Percentiles rank a stretch among this genome's conserved stretches.
Conservation (phyloP, 2,113 vertebrate species). For the Chunga burmeisteri region DNA sequence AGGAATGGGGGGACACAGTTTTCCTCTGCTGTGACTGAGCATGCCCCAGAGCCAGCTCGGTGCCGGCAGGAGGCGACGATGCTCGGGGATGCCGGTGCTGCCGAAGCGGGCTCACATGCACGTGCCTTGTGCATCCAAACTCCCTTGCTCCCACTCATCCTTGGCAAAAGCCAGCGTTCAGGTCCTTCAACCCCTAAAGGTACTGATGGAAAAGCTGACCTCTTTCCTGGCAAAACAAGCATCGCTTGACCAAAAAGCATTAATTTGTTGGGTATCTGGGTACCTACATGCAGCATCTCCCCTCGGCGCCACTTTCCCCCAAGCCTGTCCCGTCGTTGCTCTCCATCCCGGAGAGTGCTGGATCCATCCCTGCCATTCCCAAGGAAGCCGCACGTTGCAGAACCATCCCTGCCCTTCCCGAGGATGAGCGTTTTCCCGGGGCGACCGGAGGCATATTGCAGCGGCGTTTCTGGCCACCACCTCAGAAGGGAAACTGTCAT, state of each 20-base stretch:
- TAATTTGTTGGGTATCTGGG: fast-evolving
- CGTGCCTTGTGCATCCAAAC: fast-evolving
- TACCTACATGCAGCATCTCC: not conserved
- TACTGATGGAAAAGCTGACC: fast-evolving
- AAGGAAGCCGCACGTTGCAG: not conserved
- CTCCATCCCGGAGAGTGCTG: not conserved
- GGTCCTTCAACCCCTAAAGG: too few relatives aligned
- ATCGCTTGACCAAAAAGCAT: fast-evolving
- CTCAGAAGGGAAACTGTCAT: not conserved
- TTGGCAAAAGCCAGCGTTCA: not conserved
- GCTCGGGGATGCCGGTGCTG: not conserved
- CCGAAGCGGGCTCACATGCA: fast-evolving
- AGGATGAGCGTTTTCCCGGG: not conserved
- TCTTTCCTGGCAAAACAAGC: not conserved
- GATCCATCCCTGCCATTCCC: not conserved
- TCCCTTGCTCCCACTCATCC: not conserved
- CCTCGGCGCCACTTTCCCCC: not conserved
- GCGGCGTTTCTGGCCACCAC: not conserved
- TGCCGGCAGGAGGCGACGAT: not conserved
- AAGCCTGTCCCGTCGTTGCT: not conserved
- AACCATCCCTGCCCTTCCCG: not conserved
- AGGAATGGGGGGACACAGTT: too few relatives aligned
- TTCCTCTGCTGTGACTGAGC: fast-evolving
- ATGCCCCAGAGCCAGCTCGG: not conserved
- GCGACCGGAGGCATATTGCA: fast-evolving